These are phyloP conservation scores for Lophotriccus pileatus DNA, from an alignment of 2,797 vertebrate genomes.

Conservation along the genomic window DNA sequence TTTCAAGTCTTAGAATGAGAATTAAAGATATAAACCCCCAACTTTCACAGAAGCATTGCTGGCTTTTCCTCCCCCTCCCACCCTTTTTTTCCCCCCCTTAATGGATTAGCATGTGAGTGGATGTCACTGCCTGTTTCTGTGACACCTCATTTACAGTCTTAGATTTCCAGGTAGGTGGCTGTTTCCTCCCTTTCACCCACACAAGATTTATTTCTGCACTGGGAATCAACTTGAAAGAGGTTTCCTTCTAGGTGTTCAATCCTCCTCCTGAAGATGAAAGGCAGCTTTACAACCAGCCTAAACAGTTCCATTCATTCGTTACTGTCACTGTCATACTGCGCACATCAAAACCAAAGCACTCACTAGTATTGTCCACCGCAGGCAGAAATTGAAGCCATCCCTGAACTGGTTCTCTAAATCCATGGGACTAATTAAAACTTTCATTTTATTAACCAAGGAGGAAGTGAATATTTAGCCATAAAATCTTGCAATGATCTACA, in stretches of 20 bases:
- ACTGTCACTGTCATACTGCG: neutral
- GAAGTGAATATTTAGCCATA: neutral
- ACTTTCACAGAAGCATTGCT: neutral
- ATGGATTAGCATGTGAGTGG: neutral
- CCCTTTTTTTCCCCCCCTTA: neutral
- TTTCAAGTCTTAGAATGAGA: neutral
- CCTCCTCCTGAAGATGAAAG: neutral
- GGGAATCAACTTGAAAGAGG: slow-evolving; percentile 22
- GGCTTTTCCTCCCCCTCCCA: neutral
- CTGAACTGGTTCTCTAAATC: neutral
- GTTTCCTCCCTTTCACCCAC: slow-evolving; percentile 25
- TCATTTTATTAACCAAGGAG: neutral
- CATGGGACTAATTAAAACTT: neutral
- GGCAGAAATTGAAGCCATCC: neutral
- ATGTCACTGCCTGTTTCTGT: neutral
- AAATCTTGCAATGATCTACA: neutral
- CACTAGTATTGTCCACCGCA: neutral
- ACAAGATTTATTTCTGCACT: slow-evolving; percentile 16
- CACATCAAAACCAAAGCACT: neutral
- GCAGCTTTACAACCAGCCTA: neutral
- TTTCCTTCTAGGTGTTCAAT: neutral
- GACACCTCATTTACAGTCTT: slow-evolving; percentile 8
- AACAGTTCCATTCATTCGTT: slow-evolving; percentile 18
- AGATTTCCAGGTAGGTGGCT: slow-evolving; percentile 41
- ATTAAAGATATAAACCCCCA: neutral